These are phyloP conservation scores for Drosophila rellima DNA, from an alignment of 2,888 invertebrate genomes.

Conservation along the genomic window DNA sequence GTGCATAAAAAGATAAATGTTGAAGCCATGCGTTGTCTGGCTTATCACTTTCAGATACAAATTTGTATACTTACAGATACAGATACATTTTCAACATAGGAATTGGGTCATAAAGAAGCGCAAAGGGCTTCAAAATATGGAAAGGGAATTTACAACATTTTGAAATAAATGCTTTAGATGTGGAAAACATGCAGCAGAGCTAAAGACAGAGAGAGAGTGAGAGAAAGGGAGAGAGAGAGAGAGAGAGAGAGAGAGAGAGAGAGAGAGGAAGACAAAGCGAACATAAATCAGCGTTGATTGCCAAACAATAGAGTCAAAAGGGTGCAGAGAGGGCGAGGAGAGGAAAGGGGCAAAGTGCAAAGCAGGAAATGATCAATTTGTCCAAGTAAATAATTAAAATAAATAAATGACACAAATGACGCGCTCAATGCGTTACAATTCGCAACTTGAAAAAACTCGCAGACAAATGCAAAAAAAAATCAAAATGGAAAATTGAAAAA, in stretches of 20 bases:
- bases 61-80: neutral
- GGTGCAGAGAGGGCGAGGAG: neutral
- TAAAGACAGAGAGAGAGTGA: slow-evolving; percentile 6
- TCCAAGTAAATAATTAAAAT: slow-evolving; percentile 78
- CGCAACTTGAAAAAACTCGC: slow-evolving; percentile 20
- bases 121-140: slow-evolving; percentile 12
- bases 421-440: slow-evolving; percentile 42
- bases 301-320: slow-evolving; percentile 68
- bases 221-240: slow-evolving; percentile 14
- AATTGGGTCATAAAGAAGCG: slow-evolving; percentile 50
- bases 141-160: slow-evolving; percentile 17
- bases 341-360: slow-evolving; percentile 17
- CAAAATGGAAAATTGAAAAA: slow-evolving; percentile 54
- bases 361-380: slow-evolving; percentile 81
- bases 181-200: slow-evolving; percentile 4
- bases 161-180: neutral
- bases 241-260: slow-evolving; percentile 7
- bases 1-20: slow-evolving; percentile 30
- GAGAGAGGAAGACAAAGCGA: slow-evolving; percentile 23
- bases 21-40: slow-evolving; percentile 19
- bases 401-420: slow-evolving; percentile 61
- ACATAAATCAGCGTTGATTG: slow-evolving; percentile 79
- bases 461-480: slow-evolving; percentile 9
- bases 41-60: slow-evolving; percentile 39
- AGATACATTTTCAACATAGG: slow-evolving; percentile 4